Evolutionary conservation across 2,113 vertebrate genomes (phyloP), one percentile per base, ranked within the genome.

Genomic region (Neotoma lepida): DNA sequence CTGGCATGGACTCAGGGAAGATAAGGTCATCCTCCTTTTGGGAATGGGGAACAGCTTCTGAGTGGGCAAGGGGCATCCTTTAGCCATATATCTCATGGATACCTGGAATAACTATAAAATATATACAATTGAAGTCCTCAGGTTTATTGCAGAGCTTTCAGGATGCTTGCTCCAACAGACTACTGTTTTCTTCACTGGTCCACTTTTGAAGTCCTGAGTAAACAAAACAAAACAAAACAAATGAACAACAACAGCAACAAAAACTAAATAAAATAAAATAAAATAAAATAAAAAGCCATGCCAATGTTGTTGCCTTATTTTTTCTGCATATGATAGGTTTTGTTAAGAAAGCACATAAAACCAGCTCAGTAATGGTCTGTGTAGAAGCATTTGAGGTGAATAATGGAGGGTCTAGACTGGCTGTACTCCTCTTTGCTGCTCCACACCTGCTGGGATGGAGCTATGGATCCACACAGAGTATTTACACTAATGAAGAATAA

Each of bases 361-460:
- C 4, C 22, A 39, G n/a, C 20, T 81, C 78, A 39, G 49, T 58
- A 58, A 41, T 6, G 58, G 12, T 58, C 51, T 39, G 9, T 39
- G n/a, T 58, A 56, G 33, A 58, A 58, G 13, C 22, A 58, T 81
- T 81, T 41, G n/a, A 12, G 9, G 35, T 58, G 6, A 58, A 58
- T 8, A 0, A 41, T 58, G n/a, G 54, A 81, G 12, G 51, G 54
- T 56, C 35, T 14, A n/a, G 54, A 58, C 35, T 24, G 1, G 35
- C 24, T 39, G 6, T 98, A 98, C 89, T 98, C 98, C 96, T 98
- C 97, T 97, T 98, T 98, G 97, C 98, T 98, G 97, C 98, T 98
- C 98, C 98, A 98, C 98, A 98, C 98, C 98, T 98, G 98, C 97
- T 98, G 97, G 97, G 97, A 99, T 98, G 94, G 98, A 99, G 94